Percentiles rank a stretch among this genome's conserved stretches.
These are phyloP conservation scores for Germaria angustata DNA, from an alignment of 2,888 invertebrate genomes.

Conservation along the genomic window DNA sequence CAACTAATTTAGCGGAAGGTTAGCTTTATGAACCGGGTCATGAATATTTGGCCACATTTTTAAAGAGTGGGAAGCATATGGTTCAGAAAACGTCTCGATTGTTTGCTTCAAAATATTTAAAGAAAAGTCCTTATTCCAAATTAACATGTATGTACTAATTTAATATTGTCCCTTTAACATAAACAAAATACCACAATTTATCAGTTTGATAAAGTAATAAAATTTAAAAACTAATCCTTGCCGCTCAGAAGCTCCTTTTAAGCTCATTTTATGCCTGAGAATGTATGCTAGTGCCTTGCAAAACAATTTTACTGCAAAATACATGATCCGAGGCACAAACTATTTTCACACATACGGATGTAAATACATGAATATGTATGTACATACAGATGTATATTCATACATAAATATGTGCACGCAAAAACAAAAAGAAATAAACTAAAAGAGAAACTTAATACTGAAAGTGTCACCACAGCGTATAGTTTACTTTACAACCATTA, in stretches of 20 bases:
- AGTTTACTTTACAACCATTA: conserved; percentile 7
- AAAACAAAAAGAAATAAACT: background rate
- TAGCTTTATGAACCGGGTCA: no score
- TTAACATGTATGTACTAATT: background rate
- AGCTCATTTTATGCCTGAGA: background rate
- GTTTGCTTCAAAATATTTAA: no score
- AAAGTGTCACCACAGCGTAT: conserved; percentile 16
- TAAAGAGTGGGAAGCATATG: no score
- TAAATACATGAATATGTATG: no score
- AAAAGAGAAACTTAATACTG: background rate
- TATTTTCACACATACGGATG: no score
- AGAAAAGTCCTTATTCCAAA: no score
- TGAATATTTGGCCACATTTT: no score
- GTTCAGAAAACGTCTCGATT: no score
- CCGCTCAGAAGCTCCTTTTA: background rate
- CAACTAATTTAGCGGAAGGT: no score
- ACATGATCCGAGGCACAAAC: background rate
- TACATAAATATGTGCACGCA: background rate
- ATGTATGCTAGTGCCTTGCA: background rate
- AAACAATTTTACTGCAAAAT: background rate
- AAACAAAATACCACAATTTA: background rate
- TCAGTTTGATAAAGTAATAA: background rate
- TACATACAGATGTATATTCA: no score
- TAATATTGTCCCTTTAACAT: background rate
- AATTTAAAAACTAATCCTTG: background rate